Evolutionary conservation across 2,888 invertebrate genomes (phyloP), one percentile per base, ranked within the genome.

Genomic region (Adineta ricciae): DNA sequence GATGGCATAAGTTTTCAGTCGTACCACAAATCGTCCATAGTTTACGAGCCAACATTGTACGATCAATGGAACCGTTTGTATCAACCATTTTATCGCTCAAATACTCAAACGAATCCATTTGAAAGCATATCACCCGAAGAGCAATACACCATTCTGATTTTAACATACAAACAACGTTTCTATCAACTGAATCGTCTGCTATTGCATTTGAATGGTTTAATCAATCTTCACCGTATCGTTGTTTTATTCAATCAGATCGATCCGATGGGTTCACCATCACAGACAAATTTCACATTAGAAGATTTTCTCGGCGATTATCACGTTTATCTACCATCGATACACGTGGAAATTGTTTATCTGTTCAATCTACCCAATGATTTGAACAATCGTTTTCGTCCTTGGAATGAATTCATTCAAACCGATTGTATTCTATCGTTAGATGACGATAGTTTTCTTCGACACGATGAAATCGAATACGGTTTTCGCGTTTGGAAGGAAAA

Each of bases 391-490:
- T 99, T 99, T 91, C 92, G 98, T 88, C 99, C 99, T 0, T 95
- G 95, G 90, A 94, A 96, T 89, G 94, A 94, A 41, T 41, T 73
- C n/a, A 95, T 99, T 86, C 95, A 97, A 90, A 99, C 99, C 0
- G 99, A 99, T 91, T 98, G 98, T 0, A 94, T 99, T 85, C 92
- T 99, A 9, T 97, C 97, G 0, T 94, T 99, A 2, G 99, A 99
- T 88, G 99, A 99, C 89, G 99, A 99, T 91, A 97, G 97, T 24
- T 97, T 97, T 91, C 92, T 99, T 19, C 92, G 97, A 36, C 98
- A 98, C 89, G 98, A 99, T 89, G 99, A 99, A 91, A 98, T 99
- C 87, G 93, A 98, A 85, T 98, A 99, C 91, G 98, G 97, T 0
- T 88, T 14, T 89, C 95, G 98, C 88, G 97, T 98, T 3, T 99